phyloP scores from a whole-genome alignment of 2,797 vertebrate species.

The Poeciliopsis gracilis region DNA sequence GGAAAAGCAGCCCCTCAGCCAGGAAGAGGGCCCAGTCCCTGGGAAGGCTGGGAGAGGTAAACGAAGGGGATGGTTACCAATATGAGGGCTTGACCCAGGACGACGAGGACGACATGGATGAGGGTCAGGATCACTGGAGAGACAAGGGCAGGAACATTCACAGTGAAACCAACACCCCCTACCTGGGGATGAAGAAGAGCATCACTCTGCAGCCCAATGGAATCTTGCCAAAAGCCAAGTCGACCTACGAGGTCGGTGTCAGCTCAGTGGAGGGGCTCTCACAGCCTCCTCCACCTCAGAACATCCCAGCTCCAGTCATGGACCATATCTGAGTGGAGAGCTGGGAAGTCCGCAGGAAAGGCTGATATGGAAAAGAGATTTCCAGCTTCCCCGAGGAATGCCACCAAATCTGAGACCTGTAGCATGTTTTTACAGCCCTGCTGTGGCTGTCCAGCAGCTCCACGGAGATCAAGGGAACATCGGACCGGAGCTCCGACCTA shows the following conservation, averaged over 20 bases:
- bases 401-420: slow-evolving; percentile 84
- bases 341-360: slow-evolving; percentile 78
- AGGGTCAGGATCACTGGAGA: slow-evolving; percentile 83
- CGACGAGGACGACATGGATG: slow-evolving; percentile 78
- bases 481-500: slow-evolving; percentile 75
- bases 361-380: slow-evolving; percentile 80
- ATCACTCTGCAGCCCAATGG: slow-evolving; percentile 87
- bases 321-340: slow-evolving; percentile 66
- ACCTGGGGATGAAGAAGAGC: slow-evolving; percentile 84
- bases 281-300: slow-evolving; percentile 60
- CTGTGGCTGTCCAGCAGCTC: slow-evolving; percentile 71
- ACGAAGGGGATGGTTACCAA: slow-evolving; percentile 87
- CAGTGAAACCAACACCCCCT: slow-evolving; percentile 87
- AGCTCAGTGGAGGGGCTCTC: slow-evolving; percentile 73
- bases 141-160: slow-evolving; percentile 85
- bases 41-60: slow-evolving; percentile 91
- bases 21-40: slow-evolving; percentile 93
- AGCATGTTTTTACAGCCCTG: slow-evolving; percentile 85
- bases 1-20: slow-evolving; percentile 89
- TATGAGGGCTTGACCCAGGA: slow-evolving; percentile 87
- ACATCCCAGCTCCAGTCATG: slow-evolving; percentile 72
- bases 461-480: slow-evolving; percentile 68
- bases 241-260: slow-evolving; percentile 87
- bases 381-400: slow-evolving; percentile 73
- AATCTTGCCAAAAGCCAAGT: slow-evolving; percentile 86